Evolutionary conservation across 2,888 invertebrate genomes (phyloP), one percentile per base, ranked within the genome.

Genomic region (Catonia carolina): DNA sequence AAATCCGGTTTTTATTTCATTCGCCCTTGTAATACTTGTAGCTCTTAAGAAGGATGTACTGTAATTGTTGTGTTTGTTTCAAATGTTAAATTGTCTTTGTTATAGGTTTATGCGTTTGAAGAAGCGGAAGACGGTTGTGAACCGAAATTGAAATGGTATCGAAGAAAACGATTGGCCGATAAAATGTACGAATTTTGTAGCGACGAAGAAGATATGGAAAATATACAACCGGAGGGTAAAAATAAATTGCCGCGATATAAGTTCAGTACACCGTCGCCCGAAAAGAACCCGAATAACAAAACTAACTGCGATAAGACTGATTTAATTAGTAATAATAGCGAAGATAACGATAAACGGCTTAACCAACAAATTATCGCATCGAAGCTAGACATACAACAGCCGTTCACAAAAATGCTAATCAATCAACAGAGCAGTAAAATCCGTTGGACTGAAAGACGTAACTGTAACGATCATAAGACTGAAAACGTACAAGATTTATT

Each of bases 131-230:
- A 67, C 47, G 62, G 62, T 33, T 66, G 65, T 56, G 63, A 64
- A 39, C 62, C 65, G n/a, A 66, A 65, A 53, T 67, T 66, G 51
- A 66, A 67, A 66, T 85, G 85, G 67, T 90, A 89, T 68, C 79
- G 92, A 6, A 89, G 89, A 69, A 80, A 90, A 53, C 80, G 91
- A 6, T 73, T 92, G 52, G 93, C 93, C 0, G 92, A 93, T 67
- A 93, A 93, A 70, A 92, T 91, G 70, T 93, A 93, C 69, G 92
- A 92, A 69, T 92, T 93, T 69, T 65, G 66, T 58, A 88, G 87
- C 0, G 91, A 90, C 66, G 69, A 70, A 53, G 75, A 76, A 59
- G 81, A 81, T 63, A 77, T 78, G 0, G 82, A 82, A 67, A 82
- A 82, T 64, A 81, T 82, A 56, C 76, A 81, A 67, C 77, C 77